A percentile compares a stretch with the other conserved stretches of the same genome.
Conservation (phyloP, 2,797 vertebrate species). For the Poeciliopsis gracilis region DNA sequence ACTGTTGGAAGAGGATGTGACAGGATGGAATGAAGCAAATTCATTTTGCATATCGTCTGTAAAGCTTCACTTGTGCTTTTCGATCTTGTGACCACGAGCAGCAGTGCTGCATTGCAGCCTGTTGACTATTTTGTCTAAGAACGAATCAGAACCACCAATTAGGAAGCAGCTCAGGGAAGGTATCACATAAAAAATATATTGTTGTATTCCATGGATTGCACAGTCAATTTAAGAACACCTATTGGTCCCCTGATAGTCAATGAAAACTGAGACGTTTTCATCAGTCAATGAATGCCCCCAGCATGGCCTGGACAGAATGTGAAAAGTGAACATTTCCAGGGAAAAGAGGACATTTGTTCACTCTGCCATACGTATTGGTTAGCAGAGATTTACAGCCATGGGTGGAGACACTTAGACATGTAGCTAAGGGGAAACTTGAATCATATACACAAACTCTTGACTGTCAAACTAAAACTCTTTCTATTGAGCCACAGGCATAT, state of each 20-base stretch:
- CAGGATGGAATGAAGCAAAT: too few relatives aligned
- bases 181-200: background rate
- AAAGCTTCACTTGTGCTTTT: background rate
- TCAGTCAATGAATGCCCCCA: background rate
- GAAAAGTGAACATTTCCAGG: background rate
- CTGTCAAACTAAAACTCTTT: background rate
- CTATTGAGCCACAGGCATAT: background rate
- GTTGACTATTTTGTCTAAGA: background rate
- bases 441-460: background rate
- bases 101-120: background rate
- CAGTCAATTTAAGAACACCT: background rate
- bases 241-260: too few relatives aligned
- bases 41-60: background rate
- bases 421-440: background rate
- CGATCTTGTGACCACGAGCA: background rate
- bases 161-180: background rate
- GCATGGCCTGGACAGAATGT: background rate
- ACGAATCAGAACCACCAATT: background rate
- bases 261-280: too few relatives aligned
- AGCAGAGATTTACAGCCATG: background rate
- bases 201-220: background rate
- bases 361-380: background rate
- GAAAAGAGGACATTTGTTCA: background rate
- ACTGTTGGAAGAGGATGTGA: too few relatives aligned
- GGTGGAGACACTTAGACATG: background rate